Evolutionary conservation across 2,888 invertebrate species (phyloP).

Genomic region (Watsonalla cultraria): DNA sequence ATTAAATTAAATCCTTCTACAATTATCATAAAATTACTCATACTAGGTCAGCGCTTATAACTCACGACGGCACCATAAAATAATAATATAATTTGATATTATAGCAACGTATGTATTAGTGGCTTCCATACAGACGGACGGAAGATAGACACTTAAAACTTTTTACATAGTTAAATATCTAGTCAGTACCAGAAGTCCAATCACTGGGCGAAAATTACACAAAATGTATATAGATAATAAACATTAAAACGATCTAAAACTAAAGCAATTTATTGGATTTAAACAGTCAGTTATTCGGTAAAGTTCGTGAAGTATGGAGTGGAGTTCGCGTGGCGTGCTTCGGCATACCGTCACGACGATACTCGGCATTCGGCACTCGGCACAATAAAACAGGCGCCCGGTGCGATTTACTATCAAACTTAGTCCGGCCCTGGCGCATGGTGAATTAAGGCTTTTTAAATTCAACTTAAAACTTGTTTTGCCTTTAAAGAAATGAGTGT

Average conservation of each 20-base stretch:
- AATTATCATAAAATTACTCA: no score
- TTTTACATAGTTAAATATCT: no score
- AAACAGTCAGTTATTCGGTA: constrained; percentile 8
- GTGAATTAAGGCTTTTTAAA: constrained; percentile 40
- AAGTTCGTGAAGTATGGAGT: constrained; percentile 27
- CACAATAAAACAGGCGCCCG: constrained; percentile 51
- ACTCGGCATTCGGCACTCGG: constrained; percentile 22
- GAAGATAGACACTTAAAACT: no score
- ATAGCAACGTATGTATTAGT: no score
- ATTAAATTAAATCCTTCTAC: neutral
- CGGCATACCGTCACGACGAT: constrained; percentile 41
- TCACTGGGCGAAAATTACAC: no score
- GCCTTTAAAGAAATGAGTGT: no score
- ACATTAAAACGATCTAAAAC: constrained; percentile 3
- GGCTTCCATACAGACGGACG: no score
- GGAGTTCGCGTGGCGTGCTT: constrained; percentile 24
- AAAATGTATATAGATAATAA: neutral
- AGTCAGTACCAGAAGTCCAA: no score
- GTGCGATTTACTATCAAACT: constrained; percentile 66
- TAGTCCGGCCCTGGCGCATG: constrained; percentile 28
- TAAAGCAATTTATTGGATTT: constrained; percentile 8
- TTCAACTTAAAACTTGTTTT: no score
- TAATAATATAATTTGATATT: no score
- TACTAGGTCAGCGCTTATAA: no score
- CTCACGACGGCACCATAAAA: no score